Conservation (phyloP, 2,888 invertebrate genomes). For the Chrysomela aeneicollis region DNA sequence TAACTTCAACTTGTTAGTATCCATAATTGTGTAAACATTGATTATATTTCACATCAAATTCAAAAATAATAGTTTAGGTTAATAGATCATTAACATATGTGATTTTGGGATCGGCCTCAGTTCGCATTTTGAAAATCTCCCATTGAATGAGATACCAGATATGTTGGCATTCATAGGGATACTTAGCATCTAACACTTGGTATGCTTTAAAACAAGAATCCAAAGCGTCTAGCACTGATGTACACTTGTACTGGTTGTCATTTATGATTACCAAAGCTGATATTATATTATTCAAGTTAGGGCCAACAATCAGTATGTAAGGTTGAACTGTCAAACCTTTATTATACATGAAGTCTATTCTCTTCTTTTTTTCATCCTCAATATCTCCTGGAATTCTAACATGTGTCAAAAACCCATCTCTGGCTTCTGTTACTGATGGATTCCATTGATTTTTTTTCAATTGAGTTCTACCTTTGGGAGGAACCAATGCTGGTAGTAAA, state of each 20-base stretch:
- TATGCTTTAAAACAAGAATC: slow-evolving; percentile 23
- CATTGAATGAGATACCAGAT: slow-evolving; percentile 21
- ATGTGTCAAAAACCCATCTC: slow-evolving; percentile 26
- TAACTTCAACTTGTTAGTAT: not conserved
- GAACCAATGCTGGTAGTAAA: slow-evolving; percentile 22
- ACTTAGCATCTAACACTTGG: slow-evolving; percentile 25
- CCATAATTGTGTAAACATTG: not conserved
- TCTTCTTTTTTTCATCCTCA: slow-evolving; percentile 20
- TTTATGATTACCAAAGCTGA: slow-evolving; percentile 20
- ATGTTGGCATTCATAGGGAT: slow-evolving; percentile 16
- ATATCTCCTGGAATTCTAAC: slow-evolving; percentile 27
- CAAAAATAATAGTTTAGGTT: not conserved
- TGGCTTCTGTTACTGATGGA: slow-evolving; percentile 29
- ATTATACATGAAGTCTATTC: slow-evolving; percentile 22
- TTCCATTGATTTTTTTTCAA: slow-evolving; percentile 22
- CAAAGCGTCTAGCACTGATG: slow-evolving; percentile 18
- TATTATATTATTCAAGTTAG: slow-evolving; percentile 26
- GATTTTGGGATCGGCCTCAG: not conserved
- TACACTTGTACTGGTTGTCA: slow-evolving; percentile 11
- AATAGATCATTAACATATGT: not conserved
- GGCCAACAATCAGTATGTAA: slow-evolving; percentile 28
- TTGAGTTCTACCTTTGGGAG: slow-evolving; percentile 28
- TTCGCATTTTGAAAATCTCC: not conserved
- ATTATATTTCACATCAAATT: not conserved
- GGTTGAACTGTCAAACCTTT: slow-evolving; percentile 31